Evolutionary conservation across 2,888 invertebrate genomes (phyloP).

Genomic region (Epinotia nisella): DNA sequence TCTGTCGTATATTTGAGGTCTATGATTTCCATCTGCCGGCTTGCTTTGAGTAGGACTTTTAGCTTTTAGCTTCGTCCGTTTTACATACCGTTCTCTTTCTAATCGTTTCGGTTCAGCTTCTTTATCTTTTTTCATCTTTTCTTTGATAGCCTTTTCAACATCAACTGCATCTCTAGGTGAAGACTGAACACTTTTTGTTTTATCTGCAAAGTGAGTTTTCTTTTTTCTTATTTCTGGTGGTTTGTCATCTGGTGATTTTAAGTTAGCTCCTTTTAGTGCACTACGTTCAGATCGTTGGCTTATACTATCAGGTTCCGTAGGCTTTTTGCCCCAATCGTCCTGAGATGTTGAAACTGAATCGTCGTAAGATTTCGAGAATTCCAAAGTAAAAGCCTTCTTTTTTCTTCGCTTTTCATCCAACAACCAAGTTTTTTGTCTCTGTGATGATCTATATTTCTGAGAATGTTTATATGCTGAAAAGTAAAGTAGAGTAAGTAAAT

Average conservation of each 20-base stretch:
- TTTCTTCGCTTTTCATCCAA: conserved; percentile 89
- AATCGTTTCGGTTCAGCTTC: conserved; percentile 70
- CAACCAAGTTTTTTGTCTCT: conserved; percentile 83
- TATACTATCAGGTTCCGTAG: conserved; percentile 64
- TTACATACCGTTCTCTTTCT: conserved; percentile 79
- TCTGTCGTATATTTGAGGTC: conserved; percentile 76
- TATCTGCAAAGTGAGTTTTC: conserved; percentile 80
- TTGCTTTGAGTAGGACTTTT: conserved; percentile 80
- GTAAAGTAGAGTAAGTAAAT: conserved; percentile 21
- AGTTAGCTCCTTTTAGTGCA: conserved; percentile 61
- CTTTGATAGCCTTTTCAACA: conserved; percentile 73
- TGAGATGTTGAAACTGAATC: conserved; percentile 82
- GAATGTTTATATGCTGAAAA: conserved; percentile 80
- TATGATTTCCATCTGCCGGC: conserved; percentile 65
- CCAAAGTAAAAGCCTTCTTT: conserved; percentile 90
- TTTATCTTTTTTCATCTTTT: conserved; percentile 72
- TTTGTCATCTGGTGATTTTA: conserved; percentile 76
- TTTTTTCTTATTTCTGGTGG: conserved; percentile 70
- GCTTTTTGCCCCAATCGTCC: conserved; percentile 77
- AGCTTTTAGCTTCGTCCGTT: conserved; percentile 78
- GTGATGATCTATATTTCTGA: conserved; percentile 76
- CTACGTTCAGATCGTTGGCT: conserved; percentile 69
- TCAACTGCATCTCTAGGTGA: conserved; percentile 75
- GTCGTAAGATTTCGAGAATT: conserved; percentile 87
- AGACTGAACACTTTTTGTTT: conserved; percentile 73